Conservation (phyloP, 2,113 vertebrate genomes). For the Syngnathus floridae region DNA sequence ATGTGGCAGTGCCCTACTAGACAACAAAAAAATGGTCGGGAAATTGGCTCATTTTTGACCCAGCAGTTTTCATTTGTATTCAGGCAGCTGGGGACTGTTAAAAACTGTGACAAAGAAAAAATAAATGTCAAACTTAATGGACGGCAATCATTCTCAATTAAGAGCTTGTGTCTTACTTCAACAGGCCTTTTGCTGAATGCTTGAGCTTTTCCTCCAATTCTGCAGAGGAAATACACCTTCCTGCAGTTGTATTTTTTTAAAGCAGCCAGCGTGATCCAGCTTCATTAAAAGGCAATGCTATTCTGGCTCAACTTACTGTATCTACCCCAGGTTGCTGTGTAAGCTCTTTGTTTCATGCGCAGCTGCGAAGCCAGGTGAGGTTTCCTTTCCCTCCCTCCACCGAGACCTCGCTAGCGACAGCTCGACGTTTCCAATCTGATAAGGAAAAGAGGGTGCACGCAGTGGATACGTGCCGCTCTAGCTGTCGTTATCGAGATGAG, state of each 20-base stretch:
- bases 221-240: constrained; percentile 46
- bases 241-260: constrained; percentile 33
- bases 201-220: constrained; percentile 30
- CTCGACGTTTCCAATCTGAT: constrained; percentile 37
- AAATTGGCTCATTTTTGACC: too few relatives aligned
- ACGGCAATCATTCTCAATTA: too few relatives aligned
- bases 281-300: constrained; percentile 51
- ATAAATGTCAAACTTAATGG: too few relatives aligned
- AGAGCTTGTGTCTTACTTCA: not conserved
- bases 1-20: too few relatives aligned
- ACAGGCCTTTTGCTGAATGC: constrained; percentile 32
- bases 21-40: too few relatives aligned
- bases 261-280: constrained; percentile 37
- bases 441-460: constrained; percentile 12
- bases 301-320: constrained; percentile 26
- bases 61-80: too few relatives aligned
- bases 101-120: too few relatives aligned
- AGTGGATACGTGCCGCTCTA: not conserved
- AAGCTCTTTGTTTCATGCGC: constrained; percentile 48
- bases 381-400: constrained; percentile 9
- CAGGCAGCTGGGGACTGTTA: too few relatives aligned
- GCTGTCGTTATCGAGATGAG: constrained; percentile 24
- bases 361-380: constrained; percentile 34
- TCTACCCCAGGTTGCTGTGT: constrained; percentile 43
- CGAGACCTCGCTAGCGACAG: constrained; percentile 22